Percentiles rank a stretch among this genome's conserved stretches.
These are phyloP conservation scores for Euleptes europaea DNA, from an alignment of 2,113 vertebrate genomes.

Conservation along the genomic window DNA sequence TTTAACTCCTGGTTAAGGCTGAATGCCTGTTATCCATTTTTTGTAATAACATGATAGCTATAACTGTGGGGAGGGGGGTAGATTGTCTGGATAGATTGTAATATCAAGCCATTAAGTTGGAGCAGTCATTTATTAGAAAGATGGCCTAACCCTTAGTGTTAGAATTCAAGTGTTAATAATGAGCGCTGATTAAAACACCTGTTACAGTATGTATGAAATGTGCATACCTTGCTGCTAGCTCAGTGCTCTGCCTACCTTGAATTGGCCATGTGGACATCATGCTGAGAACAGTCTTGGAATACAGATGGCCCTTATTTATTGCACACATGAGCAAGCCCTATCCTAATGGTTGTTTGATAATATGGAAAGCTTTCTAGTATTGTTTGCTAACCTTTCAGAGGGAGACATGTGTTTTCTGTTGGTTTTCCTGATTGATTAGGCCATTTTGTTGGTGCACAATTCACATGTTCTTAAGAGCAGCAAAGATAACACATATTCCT, in stretches of 20 bases:
- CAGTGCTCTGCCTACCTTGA: background rate
- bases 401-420: background rate
- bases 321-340: fast-evolving
- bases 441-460: background rate
- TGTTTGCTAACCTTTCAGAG: constrained; percentile 18
- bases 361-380: background rate
- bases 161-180: background rate
- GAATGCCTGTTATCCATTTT: background rate
- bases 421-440: background rate
- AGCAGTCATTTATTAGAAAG: constrained; percentile 21
- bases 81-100: background rate
- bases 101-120: background rate
- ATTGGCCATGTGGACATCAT: constrained; percentile 10
- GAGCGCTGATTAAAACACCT: constrained; percentile 27
- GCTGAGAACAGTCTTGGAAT: background rate
- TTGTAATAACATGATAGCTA: too few species aligned
- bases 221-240: fast-evolving
- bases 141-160: fast-evolving
- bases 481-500: background rate
- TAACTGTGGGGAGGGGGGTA: too few species aligned
- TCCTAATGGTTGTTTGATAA: constrained; percentile 45
- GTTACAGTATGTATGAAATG: background rate
- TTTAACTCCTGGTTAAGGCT: background rate
- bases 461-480: background rate
- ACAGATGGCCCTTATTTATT: constrained; percentile 5